A percentile compares a stretch with the other conserved stretches of the same genome.
These are phyloP conservation scores for Hemaris fuciformis DNA, from an alignment of 2,888 invertebrate species.

Conservation along the genomic window DNA sequence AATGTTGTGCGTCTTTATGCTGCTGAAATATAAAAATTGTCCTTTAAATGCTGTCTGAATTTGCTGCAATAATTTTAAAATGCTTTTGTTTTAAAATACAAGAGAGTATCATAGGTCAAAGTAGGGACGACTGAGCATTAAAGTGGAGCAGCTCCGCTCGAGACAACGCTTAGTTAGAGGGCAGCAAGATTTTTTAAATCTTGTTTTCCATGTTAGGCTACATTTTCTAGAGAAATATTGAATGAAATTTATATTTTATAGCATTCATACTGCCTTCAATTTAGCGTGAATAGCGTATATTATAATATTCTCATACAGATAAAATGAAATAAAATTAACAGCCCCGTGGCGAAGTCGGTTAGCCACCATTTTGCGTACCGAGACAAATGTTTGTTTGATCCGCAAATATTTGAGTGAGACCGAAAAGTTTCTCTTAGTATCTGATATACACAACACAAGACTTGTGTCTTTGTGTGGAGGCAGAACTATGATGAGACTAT, in stretches of 20 bases:
- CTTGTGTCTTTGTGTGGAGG: no score
- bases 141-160: background rate
- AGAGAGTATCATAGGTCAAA: background rate
- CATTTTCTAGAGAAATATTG: background rate
- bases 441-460: no score
- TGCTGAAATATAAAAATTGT: background rate
- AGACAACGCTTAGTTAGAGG: background rate
- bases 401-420: no score
- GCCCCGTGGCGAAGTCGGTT: no score
- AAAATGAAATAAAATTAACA: background rate
- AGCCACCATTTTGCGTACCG: no score
- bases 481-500: no score
- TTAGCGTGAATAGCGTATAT: background rate
- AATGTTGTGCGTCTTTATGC: background rate
- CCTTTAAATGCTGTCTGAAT: background rate
- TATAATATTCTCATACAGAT: background rate
- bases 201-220: background rate
- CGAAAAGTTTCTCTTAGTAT: no score
- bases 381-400: no score
- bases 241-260: background rate
- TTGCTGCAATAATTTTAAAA: background rate
- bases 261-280: background rate
- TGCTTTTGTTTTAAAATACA: background rate
- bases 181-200: conserved; percentile 1
- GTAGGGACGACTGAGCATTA: background rate